Evolutionary conservation across 2,888 invertebrate genomes (phyloP).

Genomic region (Adelphocoris suturalis): DNA sequence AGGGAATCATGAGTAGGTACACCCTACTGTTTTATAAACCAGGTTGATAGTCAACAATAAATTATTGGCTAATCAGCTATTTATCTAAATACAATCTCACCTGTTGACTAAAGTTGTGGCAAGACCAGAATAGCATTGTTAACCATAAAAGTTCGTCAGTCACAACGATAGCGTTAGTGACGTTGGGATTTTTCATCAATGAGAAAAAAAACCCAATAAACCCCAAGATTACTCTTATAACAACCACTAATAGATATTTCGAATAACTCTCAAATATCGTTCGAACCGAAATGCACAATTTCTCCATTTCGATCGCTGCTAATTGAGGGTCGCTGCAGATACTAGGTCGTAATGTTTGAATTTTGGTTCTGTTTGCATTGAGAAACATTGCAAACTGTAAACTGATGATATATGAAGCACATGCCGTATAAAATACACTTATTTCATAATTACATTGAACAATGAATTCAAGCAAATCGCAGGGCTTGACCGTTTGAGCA

Average conservation of each 20-base stretch:
- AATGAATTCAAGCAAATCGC: neutral
- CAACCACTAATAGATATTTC: neutral
- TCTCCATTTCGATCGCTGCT: neutral
- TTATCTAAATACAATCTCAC: neutral
- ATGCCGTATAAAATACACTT: neutral
- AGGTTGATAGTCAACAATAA: too few relatives aligned
- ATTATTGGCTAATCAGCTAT: too few relatives aligned
- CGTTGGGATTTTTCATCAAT: neutral
- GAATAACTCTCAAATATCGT: neutral
- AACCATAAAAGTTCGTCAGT: neutral
- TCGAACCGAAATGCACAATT: neutral
- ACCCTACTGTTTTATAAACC: too few relatives aligned
- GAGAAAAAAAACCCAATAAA: neutral
- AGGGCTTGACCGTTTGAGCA: neutral
- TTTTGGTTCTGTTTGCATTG: neutral
- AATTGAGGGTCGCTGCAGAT: neutral
- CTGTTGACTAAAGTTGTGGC: neutral
- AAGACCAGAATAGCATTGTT: neutral
- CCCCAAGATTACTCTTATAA: neutral
- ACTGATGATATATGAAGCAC: neutral
- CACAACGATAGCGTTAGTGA: neutral
- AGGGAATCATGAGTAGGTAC: too few relatives aligned
- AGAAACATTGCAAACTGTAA: slow-evolving; percentile 2
- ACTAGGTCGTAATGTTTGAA: neutral
- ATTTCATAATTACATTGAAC: neutral